Conservation (phyloP, 1,140 invertebrate genomes). For the Anastatus disparis region DNA sequence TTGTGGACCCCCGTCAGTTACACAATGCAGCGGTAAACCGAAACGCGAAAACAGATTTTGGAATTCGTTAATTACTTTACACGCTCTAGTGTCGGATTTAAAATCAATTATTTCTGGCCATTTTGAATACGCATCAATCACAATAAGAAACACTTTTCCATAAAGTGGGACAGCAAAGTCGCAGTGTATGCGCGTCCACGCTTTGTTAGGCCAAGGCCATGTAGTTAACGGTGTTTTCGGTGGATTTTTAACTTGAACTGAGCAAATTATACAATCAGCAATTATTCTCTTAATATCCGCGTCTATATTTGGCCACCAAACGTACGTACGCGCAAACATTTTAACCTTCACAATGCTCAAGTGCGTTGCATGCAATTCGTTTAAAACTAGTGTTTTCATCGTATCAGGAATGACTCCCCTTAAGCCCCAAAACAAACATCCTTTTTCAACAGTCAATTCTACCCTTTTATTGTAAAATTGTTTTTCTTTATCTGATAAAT, state of each 20-base stretch:
- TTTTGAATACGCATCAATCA: no score
- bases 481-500: constrained; percentile 23
- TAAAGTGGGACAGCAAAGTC: no score
- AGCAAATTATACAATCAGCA: constrained; percentile 46
- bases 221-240: constrained; percentile 41
- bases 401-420: constrained; percentile 55
- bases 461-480: background rate
- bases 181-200: constrained; percentile 46
- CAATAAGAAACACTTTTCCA: constrained; percentile 47
- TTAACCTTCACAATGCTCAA: constrained; percentile 65
- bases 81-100: no score
- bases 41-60: constrained; percentile 25
- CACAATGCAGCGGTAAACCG: constrained; percentile 39
- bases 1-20: no score
- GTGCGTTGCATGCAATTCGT: no score
- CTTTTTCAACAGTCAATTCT: no score
- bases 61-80: no score
- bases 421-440: no score
- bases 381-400: constrained; percentile 43
- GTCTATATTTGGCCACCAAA: no score
- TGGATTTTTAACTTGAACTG: constrained; percentile 41
- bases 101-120: no score
- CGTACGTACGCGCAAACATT: constrained; percentile 51
- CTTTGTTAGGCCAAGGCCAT: constrained; percentile 55
- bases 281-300: constrained; percentile 53